A percentile compares a stretch with the other conserved stretches of the same genome.
Conservation (phyloP, 2,797 vertebrate species). For the Sparus aurata region DNA sequence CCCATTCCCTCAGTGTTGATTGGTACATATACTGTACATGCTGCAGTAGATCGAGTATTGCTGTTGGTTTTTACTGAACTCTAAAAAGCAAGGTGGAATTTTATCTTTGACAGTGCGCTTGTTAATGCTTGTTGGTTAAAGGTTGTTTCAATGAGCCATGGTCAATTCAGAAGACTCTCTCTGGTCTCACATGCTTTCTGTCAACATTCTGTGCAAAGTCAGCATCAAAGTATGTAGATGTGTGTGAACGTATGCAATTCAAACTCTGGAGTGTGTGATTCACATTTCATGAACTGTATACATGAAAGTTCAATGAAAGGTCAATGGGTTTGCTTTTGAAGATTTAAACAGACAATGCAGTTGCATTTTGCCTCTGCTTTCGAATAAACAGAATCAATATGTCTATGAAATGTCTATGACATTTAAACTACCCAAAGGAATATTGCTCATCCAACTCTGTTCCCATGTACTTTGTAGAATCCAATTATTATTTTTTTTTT, state of each 20-base stretch:
- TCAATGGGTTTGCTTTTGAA: not conserved
- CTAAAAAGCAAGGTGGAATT: not conserved
- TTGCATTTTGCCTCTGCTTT: not conserved
- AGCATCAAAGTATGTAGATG: not conserved
- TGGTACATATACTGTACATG: not conserved
- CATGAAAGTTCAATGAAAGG: not conserved
- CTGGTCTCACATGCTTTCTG: not conserved
- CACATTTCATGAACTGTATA: not conserved
- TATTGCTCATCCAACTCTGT: not conserved
- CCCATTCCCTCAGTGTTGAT: not conserved
- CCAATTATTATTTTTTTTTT: not conserved
- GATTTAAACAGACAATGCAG: not conserved
- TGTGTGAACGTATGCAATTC: not conserved
- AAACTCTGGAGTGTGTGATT: not conserved
- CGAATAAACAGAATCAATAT: not conserved
- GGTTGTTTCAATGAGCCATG: not conserved
- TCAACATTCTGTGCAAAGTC: not conserved
- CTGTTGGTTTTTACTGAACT: not conserved
- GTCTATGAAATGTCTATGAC: not conserved
- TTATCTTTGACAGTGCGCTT: no score
- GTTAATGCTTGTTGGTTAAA: no score
- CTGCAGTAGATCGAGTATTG: not conserved
- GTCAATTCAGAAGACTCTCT: not conserved
- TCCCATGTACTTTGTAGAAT: not conserved
- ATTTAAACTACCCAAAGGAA: not conserved